Conservation (phyloP, 2,113 vertebrate genomes). For the Speoplatyrhinus poulsoni region DNA sequence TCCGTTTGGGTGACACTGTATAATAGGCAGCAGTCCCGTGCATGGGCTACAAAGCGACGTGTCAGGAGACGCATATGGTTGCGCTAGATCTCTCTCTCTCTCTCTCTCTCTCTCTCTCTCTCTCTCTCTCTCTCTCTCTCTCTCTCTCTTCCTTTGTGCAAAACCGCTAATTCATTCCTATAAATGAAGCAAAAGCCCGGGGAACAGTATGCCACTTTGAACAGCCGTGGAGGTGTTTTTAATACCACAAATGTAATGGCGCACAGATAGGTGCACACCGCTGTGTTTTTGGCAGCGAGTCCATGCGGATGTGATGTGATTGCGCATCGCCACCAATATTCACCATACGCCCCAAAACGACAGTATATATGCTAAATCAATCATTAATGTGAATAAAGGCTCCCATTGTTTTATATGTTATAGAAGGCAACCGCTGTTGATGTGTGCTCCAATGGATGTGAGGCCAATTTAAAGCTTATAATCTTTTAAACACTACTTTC, state of each 20-base stretch:
- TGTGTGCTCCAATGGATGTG: neutral
- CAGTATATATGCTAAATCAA: neutral
- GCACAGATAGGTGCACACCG: conserved; percentile 9
- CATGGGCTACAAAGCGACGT: conserved; percentile 27
- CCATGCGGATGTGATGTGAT: neutral
- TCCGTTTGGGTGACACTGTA: conserved; percentile 31
- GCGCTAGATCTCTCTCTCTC: conserved; percentile 18
- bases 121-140: conserved; percentile 14
- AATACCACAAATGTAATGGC: conserved; percentile 22
- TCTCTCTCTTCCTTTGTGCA: conserved; percentile 5
- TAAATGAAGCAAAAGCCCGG: conserved; percentile 10
- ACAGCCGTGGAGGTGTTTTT: conserved; percentile 7
- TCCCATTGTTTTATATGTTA: neutral
- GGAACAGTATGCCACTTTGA: conserved; percentile 5
- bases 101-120: conserved; percentile 18
- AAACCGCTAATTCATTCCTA: conserved; percentile 32
- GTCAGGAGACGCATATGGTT: conserved; percentile 10
- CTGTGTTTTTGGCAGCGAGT: conserved; percentile 6
- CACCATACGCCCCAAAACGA: neutral
- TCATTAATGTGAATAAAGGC: neutral
- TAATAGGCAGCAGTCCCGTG: conserved; percentile 23
- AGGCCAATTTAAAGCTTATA: neutral
- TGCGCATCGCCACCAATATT: neutral
- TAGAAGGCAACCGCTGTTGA: neutral
- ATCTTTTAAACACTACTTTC: neutral